Percentiles rank a stretch among this genome's conserved stretches.
Evolutionary conservation across 1,140 invertebrate genomes (phyloP).

Genomic region (Thaumetopoea pityocampa): DNA sequence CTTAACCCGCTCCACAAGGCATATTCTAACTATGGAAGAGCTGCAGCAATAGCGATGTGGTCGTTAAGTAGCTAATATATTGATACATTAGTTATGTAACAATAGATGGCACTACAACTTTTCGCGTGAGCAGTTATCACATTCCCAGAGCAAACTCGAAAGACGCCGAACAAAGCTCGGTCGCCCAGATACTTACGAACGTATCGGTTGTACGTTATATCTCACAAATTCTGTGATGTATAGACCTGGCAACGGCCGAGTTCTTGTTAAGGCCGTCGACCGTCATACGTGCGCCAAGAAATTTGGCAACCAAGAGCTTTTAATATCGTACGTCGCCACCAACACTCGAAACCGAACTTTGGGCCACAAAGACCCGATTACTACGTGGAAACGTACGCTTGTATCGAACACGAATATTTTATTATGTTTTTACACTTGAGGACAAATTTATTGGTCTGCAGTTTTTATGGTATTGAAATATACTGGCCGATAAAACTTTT

Average conservation of each 20-base stretch:
- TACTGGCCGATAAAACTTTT: not conserved
- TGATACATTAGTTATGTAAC: no score
- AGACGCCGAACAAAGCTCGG: no score
- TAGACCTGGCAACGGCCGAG: not conserved
- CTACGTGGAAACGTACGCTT: conserved; percentile 17
- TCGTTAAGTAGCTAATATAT: no score
- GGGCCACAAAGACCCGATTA: conserved; percentile 12
- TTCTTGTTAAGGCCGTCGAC: not conserved
- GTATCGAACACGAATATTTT: conserved; percentile 15
- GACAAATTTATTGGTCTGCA: not conserved
- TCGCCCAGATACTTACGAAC: no score
- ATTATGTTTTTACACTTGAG: conserved; percentile 7
- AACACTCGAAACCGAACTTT: conserved; percentile 9
- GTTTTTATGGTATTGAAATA: not conserved
- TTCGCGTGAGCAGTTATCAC: no score
- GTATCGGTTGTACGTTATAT: no score
- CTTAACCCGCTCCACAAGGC: no score
- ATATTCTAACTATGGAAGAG: no score
- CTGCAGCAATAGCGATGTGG: no score
- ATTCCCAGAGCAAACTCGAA: no score
- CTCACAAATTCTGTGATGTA: no score
- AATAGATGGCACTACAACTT: no score
- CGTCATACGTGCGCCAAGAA: conserved; percentile 6
- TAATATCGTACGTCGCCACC: conserved; percentile 1
- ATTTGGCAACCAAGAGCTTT: conserved; percentile 10